Evolutionary conservation across 2,113 vertebrate genomes (phyloP).

Genomic region (Crotophaga sulcirostris): DNA sequence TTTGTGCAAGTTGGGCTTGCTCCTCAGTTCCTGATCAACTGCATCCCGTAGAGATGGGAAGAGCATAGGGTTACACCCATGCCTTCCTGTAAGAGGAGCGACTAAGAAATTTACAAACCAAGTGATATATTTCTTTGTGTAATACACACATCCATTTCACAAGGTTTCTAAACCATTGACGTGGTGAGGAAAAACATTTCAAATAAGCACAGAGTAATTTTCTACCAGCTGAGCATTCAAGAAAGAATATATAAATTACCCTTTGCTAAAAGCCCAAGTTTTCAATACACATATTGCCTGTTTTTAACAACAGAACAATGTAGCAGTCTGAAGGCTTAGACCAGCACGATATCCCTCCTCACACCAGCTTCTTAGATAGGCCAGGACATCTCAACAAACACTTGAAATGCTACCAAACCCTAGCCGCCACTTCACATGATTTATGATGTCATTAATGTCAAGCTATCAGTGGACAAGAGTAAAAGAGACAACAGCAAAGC

Average conservation of each 20-base stretch:
- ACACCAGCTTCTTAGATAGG: slow-evolving; percentile 76
- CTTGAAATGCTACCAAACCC: slow-evolving; percentile 91
- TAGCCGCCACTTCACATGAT: slow-evolving; percentile 91
- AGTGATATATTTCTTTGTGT: background rate
- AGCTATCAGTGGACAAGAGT: slow-evolving; percentile 98
- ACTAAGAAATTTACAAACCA: background rate
- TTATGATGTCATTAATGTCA: slow-evolving; percentile 99
- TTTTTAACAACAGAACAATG: slow-evolving; percentile 41
- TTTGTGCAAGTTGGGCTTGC: background rate
- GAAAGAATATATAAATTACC: background rate
- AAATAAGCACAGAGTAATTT: slow-evolving; percentile 19
- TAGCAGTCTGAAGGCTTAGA: slow-evolving; percentile 32
- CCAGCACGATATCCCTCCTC: slow-evolving; percentile 69
- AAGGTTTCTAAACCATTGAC: background rate
- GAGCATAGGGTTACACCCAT: background rate
- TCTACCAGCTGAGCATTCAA: background rate
- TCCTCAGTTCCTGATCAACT: background rate
- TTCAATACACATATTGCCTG: background rate
- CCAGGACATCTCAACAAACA: slow-evolving; percentile 82
- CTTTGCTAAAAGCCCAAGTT: background rate
- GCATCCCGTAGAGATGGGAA: background rate
- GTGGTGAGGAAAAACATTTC: background rate
- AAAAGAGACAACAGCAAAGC: slow-evolving; percentile 95
- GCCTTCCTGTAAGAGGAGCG: background rate
- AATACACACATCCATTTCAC: background rate